Conservation (phyloP, 2,113 vertebrate genomes). For the Apus apus region DNA sequence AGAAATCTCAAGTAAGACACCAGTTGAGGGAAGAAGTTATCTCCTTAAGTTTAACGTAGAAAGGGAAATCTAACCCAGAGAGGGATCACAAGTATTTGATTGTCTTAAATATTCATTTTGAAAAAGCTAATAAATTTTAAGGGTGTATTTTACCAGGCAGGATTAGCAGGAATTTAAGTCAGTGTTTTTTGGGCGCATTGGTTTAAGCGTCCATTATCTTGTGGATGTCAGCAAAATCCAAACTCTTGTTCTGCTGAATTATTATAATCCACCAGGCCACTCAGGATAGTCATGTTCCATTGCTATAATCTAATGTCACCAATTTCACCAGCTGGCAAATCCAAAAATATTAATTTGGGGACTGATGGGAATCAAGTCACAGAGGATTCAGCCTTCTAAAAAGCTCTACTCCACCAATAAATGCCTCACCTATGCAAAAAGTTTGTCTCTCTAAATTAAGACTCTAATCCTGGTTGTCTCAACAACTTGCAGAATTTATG, state of each 20-base stretch:
- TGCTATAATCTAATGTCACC: background rate
- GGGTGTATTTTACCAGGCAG: background rate
- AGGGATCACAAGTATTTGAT: background rate
- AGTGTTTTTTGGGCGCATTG: background rate
- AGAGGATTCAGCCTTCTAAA: background rate
- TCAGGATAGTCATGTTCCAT: background rate
- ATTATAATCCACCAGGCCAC: background rate
- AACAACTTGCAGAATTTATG: background rate
- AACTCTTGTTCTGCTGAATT: background rate
- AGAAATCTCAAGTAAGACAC: background rate
- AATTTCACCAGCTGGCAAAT: background rate
- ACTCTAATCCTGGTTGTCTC: background rate
- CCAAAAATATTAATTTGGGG: conserved; percentile 7
- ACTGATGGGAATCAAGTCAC: background rate
- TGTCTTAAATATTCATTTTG: background rate
- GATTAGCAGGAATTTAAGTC: background rate
- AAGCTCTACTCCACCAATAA: background rate
- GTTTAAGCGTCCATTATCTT: background rate
- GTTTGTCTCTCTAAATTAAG: background rate
- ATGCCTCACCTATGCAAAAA: background rate
- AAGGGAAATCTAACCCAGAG: background rate
- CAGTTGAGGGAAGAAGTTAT: background rate
- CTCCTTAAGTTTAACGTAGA: background rate
- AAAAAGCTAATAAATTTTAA: background rate
- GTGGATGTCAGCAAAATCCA: background rate